A percentile compares a stretch with the other conserved stretches of the same genome.
Conservation (phyloP, 2,888 invertebrate genomes). For the Protophormia terraenovae region DNA sequence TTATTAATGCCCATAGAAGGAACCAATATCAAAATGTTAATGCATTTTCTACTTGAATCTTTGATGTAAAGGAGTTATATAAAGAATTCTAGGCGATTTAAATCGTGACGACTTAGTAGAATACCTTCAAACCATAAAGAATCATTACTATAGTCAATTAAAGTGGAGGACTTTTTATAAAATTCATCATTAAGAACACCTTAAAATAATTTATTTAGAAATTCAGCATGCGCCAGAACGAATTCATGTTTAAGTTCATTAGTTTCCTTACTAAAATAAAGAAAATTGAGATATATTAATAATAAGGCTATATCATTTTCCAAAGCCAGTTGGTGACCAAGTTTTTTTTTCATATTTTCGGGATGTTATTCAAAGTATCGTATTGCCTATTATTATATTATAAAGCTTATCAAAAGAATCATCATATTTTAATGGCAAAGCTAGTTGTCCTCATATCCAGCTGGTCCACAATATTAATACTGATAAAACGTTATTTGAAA, state of each 20-base stretch:
- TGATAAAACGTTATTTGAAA: slow-evolving; percentile 90
- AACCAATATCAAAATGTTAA: no score
- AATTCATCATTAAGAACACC: slow-evolving; percentile 83
- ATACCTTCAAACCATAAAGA: not conserved
- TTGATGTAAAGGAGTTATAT: slow-evolving; percentile 91
- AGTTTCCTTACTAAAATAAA: not conserved
- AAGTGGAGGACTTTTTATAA: slow-evolving; percentile 86
- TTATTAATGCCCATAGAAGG: no score
- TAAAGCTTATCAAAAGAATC: slow-evolving; percentile 86
- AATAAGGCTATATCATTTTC: slow-evolving; percentile 18
- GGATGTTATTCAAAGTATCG: slow-evolving; percentile 85
- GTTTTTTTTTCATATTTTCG: slow-evolving; percentile 84
- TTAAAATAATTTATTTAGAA: slow-evolving; percentile 74
- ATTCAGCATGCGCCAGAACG: slow-evolving; percentile 72
- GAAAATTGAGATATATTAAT: slow-evolving; percentile 22
- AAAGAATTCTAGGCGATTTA: slow-evolving; percentile 89
- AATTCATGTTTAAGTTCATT: slow-evolving; percentile 76
- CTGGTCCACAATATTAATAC: slow-evolving; percentile 92
- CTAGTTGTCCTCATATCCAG: slow-evolving; percentile 94
- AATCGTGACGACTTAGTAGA: slow-evolving; percentile 87
- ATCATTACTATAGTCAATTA: not conserved
- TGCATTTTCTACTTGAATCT: no score
- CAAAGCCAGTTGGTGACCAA: slow-evolving; percentile 84
- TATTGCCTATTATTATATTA: slow-evolving; percentile 86
- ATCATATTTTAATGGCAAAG: slow-evolving; percentile 89